A percentile compares a stretch with the other conserved stretches of the same genome.
Conservation (phyloP, 2,113 vertebrate species). For the Cyphomyrus discorhynchus region DNA sequence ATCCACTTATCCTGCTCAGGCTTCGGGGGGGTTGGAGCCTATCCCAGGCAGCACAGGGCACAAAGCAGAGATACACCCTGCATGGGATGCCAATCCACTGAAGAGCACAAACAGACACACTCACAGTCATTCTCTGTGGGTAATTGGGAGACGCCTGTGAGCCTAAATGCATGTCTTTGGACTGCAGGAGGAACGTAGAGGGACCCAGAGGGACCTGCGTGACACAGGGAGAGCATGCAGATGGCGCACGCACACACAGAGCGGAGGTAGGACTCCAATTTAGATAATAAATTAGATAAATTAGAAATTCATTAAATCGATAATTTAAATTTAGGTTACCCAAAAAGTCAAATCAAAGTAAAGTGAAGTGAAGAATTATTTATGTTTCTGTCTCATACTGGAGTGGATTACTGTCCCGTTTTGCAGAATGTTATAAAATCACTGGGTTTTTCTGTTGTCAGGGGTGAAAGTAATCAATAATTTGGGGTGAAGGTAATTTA, state of each 20-base stretch:
- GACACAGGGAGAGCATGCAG: not conserved
- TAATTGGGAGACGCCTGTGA: not conserved
- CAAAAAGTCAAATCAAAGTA: not conserved
- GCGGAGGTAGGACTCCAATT: not conserved
- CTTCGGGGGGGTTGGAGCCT: not conserved
- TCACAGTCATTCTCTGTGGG: not conserved
- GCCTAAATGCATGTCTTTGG: not conserved
- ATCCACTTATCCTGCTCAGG: not conserved
- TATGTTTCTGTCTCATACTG: not conserved
- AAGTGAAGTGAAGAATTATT: not conserved
- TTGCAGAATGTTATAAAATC: not conserved
- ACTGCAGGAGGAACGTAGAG: not conserved
- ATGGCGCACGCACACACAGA: not conserved
- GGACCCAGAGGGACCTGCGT: not conserved
- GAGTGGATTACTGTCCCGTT: not conserved
- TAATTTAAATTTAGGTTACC: not conserved
- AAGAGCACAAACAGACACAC: not conserved
- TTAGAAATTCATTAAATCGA: not conserved
- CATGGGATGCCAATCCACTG: not conserved
- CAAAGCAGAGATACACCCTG: not conserved
- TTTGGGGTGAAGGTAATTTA: not conserved
- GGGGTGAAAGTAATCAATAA: not conserved
- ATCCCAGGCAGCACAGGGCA: not conserved
- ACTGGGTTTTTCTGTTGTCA: not conserved
- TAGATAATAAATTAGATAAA: not conserved